These are phyloP conservation scores for Drosophila anomalata DNA, from an alignment of 2,888 invertebrate genomes.

Conservation along the genomic window DNA sequence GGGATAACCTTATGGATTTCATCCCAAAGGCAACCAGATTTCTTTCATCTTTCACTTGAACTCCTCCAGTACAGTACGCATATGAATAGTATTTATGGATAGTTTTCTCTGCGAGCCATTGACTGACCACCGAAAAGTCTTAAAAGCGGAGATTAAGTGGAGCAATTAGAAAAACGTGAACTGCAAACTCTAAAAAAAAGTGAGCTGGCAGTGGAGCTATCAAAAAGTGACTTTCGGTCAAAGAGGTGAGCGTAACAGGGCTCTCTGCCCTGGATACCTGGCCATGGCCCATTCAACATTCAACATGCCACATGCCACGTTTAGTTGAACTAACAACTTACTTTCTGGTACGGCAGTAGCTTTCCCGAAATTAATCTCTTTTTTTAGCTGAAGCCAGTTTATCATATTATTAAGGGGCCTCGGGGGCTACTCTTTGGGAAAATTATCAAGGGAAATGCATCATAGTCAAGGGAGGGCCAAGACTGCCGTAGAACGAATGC, in stretches of 20 bases:
- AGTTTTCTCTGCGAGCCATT: constrained; percentile 63
- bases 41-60: constrained; percentile 34
- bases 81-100: constrained; percentile 26
- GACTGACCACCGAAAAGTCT: constrained; percentile 56
- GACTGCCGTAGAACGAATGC: constrained; percentile 41
- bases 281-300: constrained; percentile 13
- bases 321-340: constrained; percentile 39
- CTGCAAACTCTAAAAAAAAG: constrained; percentile 27
- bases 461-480: constrained; percentile 28
- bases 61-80: constrained; percentile 15
- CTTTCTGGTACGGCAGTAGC: constrained; percentile 10
- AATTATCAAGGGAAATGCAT: constrained; percentile 30
- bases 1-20: not conserved
- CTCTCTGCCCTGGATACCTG: constrained; percentile 33
- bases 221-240: constrained; percentile 44
- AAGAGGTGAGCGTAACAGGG: constrained; percentile 39
- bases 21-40: constrained; percentile 12
- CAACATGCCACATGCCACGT: constrained; percentile 42
- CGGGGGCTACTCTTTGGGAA: not conserved
- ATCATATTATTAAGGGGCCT: constrained; percentile 42
- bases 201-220: constrained; percentile 31
- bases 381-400: constrained; percentile 20
- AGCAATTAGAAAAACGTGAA: constrained; percentile 67
- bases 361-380: constrained; percentile 46
- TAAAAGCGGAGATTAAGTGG: constrained; percentile 63